Conservation (phyloP, 2,113 vertebrate species). For the Tonatia bakeri region DNA sequence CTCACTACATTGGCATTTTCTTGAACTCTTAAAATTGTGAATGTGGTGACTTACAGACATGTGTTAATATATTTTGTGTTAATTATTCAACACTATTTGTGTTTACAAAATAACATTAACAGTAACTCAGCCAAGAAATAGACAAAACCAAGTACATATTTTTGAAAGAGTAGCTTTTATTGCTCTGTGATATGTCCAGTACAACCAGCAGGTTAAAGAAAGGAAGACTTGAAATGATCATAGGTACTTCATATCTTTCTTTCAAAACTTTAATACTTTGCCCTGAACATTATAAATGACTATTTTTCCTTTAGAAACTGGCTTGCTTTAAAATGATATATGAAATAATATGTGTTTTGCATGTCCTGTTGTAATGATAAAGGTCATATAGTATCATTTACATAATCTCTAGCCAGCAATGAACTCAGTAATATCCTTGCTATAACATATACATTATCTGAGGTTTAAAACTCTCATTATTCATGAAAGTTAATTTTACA, state of each 20-base stretch:
- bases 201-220: slow-evolving; percentile 80
- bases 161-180: slow-evolving; percentile 44
- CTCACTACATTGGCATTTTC: neutral
- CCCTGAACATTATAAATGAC: slow-evolving; percentile 89
- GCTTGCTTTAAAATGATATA: slow-evolving; percentile 90
- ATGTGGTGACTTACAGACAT: neutral
- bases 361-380: slow-evolving; percentile 90
- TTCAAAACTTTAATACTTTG: slow-evolving; percentile 87
- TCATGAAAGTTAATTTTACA: slow-evolving; percentile 91
- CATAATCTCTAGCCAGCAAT: slow-evolving; percentile 89
- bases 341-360: slow-evolving; percentile 90
- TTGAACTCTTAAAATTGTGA: neutral
- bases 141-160: neutral
- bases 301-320: slow-evolving; percentile 86
- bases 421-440: slow-evolving; percentile 84
- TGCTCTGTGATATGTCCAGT: slow-evolving; percentile 41
- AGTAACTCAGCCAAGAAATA: slow-evolving; percentile 1
- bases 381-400: slow-evolving; percentile 95
- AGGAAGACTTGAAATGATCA: slow-evolving; percentile 76
- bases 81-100: neutral
- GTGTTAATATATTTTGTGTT: neutral
- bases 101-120: neutral
- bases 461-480: slow-evolving; percentile 90
- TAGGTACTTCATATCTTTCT: slow-evolving; percentile 81
- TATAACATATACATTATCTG: slow-evolving; percentile 87